A percentile compares a stretch with the other conserved stretches of the same genome.
Evolutionary conservation across 2,113 vertebrate genomes (phyloP).

Genomic region (Forbesichthys papilliferus): DNA sequence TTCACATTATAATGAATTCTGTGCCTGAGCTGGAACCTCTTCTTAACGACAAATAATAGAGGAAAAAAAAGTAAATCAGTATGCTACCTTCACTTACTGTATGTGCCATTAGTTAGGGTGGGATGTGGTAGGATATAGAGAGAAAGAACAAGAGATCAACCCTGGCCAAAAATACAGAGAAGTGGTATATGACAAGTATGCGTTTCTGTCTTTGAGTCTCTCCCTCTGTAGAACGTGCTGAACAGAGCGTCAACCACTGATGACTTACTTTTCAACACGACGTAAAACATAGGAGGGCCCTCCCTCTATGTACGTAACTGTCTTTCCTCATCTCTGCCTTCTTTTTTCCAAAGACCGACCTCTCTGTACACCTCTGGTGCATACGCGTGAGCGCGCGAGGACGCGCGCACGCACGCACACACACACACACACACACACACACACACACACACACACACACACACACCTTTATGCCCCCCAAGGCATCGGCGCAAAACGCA

Average conservation of each 20-base stretch:
- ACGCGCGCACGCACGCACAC: neutral
- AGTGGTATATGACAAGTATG: no score
- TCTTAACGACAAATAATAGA: conserved; percentile 4
- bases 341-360: conserved; percentile 4
- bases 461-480: neutral
- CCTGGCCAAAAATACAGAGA: no score
- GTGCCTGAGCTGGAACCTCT: no score
- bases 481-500: conserved; percentile 17
- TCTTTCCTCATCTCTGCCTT: neutral
- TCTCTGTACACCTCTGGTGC: no score
- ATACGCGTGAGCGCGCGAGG: no score
- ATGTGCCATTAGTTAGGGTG: no score
- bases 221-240: neutral
- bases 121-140: neutral
- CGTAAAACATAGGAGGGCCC: neutral
- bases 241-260: neutral
- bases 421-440: neutral
- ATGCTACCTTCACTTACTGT: no score
- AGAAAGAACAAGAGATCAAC: neutral
- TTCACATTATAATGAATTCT: neutral
- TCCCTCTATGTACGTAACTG: neutral
- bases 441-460: neutral
- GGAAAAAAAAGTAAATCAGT: neutral
- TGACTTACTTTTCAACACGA: no score
- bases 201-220: conserved; percentile 13